phyloP scores from a whole-genome alignment of 2,888 invertebrate genomes.

The Molorchus minor region DNA sequence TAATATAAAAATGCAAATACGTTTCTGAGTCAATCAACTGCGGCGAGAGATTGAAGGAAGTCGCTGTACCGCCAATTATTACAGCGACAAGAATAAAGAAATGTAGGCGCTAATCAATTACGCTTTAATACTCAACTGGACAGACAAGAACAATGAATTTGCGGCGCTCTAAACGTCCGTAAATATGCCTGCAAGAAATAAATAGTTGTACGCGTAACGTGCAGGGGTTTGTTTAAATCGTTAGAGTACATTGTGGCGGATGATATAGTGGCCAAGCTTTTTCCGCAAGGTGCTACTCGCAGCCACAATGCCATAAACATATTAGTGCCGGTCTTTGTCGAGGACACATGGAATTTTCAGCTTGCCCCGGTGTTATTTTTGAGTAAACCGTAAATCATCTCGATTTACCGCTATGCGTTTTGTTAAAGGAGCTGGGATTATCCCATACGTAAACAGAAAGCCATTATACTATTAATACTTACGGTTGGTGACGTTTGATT shows the following conservation, averaged over 20 bases:
- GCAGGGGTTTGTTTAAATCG: constrained; percentile 62
- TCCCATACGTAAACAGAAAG: no score
- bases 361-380: constrained; percentile 34
- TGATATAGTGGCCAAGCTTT: constrained; percentile 62
- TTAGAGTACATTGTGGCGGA: constrained; percentile 61
- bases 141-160: constrained; percentile 15
- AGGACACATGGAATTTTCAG: constrained; percentile 54
- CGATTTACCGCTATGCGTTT: constrained; percentile 23
- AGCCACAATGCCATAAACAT: constrained; percentile 59
- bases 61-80: neutral
- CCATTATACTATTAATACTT: no score
- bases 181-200: constrained; percentile 26
- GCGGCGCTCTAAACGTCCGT: no score
- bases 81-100: no score
- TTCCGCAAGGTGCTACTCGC: constrained; percentile 60
- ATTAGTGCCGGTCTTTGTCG: constrained; percentile 61
- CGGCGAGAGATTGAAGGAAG: neutral
- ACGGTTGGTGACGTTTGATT: no score
- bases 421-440: neutral
- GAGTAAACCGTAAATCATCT: constrained; percentile 31
- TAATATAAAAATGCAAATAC: no score
- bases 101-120: constrained; percentile 8
- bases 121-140: constrained; percentile 18
- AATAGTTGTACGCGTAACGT: constrained; percentile 55
- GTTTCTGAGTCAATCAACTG: neutral